phyloP scores from a whole-genome alignment of 2,888 invertebrate genomes.

The Eutolmus rufibarbis region DNA sequence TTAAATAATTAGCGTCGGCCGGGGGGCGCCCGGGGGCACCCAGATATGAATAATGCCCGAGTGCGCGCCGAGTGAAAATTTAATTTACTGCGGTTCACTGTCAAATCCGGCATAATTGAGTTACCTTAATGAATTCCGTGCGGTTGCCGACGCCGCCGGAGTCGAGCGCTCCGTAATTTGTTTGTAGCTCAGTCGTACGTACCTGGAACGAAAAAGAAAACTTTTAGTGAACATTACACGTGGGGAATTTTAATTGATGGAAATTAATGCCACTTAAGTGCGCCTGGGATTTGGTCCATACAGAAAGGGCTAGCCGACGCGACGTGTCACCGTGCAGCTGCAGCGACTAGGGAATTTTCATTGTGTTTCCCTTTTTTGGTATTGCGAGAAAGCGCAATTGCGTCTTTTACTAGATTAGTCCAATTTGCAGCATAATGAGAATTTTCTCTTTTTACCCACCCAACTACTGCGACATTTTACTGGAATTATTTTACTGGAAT shows the following conservation, averaged over 20 bases:
- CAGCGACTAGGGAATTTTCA: not conserved
- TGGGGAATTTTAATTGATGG: not conserved
- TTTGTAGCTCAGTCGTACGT: not conserved
- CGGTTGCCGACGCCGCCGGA: not conserved
- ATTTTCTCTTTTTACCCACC: not conserved
- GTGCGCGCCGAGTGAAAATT: slow-evolving; percentile 2
- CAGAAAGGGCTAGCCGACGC: not conserved
- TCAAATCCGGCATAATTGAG: slow-evolving; percentile 23
- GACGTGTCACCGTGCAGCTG: not conserved
- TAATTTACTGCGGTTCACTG: slow-evolving; percentile 15
- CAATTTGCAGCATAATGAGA: not conserved
- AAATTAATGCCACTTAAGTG: not conserved
- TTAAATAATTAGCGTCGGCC: slow-evolving; percentile 14
- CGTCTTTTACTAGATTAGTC: not conserved
- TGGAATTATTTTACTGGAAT: too few species aligned
- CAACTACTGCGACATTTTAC: not conserved
- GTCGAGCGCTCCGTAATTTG: not conserved
- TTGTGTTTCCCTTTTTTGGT: not conserved
- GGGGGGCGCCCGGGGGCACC: not conserved
- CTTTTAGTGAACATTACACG: not conserved
- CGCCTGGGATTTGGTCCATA: not conserved
- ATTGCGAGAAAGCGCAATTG: not conserved
- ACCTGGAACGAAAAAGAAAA: slow-evolving; percentile 12
- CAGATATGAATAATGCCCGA: slow-evolving; percentile 13
- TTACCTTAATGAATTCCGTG: slow-evolving; percentile 13